phyloP scores from a whole-genome alignment of 2,113 vertebrate genomes.

The Oriolus oriolus region DNA sequence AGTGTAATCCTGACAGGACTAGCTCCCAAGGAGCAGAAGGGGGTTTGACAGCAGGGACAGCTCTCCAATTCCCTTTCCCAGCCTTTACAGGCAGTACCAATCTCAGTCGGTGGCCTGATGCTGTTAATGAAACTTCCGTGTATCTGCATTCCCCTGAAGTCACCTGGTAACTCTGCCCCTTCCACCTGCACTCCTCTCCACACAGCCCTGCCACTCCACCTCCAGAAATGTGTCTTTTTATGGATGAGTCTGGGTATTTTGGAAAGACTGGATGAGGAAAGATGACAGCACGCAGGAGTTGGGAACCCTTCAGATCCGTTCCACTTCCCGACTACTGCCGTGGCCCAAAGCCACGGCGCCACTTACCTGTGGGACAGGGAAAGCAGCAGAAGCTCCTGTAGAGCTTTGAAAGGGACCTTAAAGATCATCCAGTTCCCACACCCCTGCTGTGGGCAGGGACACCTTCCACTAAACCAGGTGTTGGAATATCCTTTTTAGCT shows the following conservation, averaged over 20 bases:
- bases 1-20: not conserved
- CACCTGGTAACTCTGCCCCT: not conserved
- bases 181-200: not conserved
- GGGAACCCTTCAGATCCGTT: not conserved
- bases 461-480: not conserved
- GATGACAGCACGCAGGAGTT: not conserved
- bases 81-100: not conserved
- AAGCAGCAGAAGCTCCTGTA: not conserved
- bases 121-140: not conserved
- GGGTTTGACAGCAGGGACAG: not conserved
- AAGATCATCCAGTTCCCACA: not conserved
- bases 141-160: not conserved
- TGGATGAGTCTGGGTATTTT: not conserved
- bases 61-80: not conserved
- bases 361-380: not conserved
- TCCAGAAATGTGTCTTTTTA: not conserved
- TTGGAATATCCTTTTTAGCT: not conserved
- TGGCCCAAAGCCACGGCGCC: accelerated
- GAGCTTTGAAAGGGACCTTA: not conserved
- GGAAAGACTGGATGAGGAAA: not conserved
- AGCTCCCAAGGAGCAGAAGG: not conserved
- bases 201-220: not conserved
- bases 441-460: not conserved
- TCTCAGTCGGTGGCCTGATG: not conserved
- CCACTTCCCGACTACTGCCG: accelerated